Evolutionary conservation across 1,140 invertebrate species (phyloP).

Genomic region (Atta colombica): DNA sequence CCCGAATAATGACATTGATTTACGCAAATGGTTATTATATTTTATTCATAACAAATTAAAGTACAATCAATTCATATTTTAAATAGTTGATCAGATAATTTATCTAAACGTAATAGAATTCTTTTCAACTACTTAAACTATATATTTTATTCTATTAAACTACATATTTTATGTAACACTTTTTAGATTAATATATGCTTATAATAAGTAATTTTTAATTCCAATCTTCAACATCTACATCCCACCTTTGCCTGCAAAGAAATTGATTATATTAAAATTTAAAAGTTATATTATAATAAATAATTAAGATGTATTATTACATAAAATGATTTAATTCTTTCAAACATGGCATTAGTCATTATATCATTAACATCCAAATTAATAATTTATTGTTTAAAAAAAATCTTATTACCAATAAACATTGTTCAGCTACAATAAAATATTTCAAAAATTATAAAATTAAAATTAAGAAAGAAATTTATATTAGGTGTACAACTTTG

Average conservation of each 20-base stretch:
- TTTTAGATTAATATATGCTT: neutral
- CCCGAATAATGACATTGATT: neutral
- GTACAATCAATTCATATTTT: neutral
- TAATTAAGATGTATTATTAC: neutral
- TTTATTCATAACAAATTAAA: constrained; percentile 8
- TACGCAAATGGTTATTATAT: neutral
- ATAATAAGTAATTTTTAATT: neutral
- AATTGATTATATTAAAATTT: neutral
- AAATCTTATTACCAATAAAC: neutral
- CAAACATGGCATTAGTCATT: neutral
- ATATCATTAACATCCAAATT: neutral
- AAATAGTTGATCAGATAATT: neutral
- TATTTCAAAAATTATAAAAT: neutral
- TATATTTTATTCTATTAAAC: too few species aligned
- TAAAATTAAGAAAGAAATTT: neutral
- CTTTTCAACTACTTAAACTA: neutral
- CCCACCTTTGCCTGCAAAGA: constrained; percentile 58
- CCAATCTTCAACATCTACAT: neutral
- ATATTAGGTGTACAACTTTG: neutral
- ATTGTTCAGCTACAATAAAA: neutral
- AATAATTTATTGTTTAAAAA: neutral
- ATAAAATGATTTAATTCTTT: neutral
- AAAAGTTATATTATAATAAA: neutral
- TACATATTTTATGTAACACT: neutral
- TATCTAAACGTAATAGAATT: neutral